phyloP scores from a whole-genome alignment of 2,888 invertebrate species.

The Nomada goodeniana region DNA sequence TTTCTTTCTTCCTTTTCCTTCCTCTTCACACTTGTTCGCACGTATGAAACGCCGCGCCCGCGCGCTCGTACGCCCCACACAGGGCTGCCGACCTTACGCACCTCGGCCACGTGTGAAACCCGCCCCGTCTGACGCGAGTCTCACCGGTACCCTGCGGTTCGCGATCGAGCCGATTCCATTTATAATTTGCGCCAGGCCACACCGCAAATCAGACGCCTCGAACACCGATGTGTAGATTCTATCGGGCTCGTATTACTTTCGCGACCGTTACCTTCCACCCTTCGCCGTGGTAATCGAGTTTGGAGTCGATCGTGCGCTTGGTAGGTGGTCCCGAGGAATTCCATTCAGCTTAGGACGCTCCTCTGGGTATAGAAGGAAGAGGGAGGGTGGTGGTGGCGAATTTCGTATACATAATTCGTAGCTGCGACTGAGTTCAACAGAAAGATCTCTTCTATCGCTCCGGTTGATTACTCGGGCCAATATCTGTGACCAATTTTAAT shows the following conservation, averaged over 20 bases:
- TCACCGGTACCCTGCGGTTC: constrained; percentile 42
- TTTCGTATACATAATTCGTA: not conserved
- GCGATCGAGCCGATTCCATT: constrained; percentile 54
- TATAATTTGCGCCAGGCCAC: constrained; percentile 49
- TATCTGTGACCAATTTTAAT: not conserved
- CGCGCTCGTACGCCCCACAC: constrained; percentile 43
- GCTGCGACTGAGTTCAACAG: too few species aligned
- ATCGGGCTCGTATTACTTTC: constrained; percentile 40
- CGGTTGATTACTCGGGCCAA: not conserved
- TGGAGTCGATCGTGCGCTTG: not conserved
- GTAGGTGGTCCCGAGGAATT: not conserved
- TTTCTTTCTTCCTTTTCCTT: constrained; percentile 38
- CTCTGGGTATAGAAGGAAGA: not conserved
- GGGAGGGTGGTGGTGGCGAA: not conserved
- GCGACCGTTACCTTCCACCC: not conserved
- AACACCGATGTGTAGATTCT: constrained; percentile 34
- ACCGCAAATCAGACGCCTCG: constrained; percentile 35
- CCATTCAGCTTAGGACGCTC: not conserved
- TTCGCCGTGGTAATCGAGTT: not conserved
- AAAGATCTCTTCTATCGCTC: too few species aligned
- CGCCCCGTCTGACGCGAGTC: constrained; percentile 65
- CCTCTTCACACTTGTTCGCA: constrained; percentile 65
- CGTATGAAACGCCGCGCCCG: constrained; percentile 38
- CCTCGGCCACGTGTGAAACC: constrained; percentile 72
- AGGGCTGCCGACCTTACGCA: constrained; percentile 65